Conservation (phyloP, 2,888 invertebrate species). For the Achlya flavicornis region DNA sequence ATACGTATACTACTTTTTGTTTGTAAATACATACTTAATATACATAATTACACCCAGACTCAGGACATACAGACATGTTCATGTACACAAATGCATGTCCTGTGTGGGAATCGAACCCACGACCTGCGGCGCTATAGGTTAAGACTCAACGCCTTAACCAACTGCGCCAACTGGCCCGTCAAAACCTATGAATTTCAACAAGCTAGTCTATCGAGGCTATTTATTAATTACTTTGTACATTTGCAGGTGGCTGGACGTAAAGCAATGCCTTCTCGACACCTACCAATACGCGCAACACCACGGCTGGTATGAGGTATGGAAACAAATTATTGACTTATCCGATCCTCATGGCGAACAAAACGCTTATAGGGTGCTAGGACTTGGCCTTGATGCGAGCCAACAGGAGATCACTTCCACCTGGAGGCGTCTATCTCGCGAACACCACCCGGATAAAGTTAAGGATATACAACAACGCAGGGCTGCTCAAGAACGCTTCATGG, state of each 20-base stretch:
- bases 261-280: constrained; percentile 88
- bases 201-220: too few species aligned
- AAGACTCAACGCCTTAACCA: too few species aligned
- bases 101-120: too few species aligned
- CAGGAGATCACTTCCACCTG: constrained; percentile 93
- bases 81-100: too few species aligned
- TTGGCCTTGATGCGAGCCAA: constrained; percentile 92
- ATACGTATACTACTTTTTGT: too few species aligned
- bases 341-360: constrained; percentile 96
- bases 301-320: constrained; percentile 95
- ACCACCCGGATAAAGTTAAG: constrained; percentile 96
- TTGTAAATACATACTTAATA: too few species aligned
- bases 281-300: constrained; percentile 92
- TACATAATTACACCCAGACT: too few species aligned
- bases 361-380: constrained; percentile 91
- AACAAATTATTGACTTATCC: constrained; percentile 91
- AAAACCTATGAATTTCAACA: too few species aligned
- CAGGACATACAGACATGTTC: too few species aligned
- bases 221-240: not conserved
- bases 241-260: constrained; percentile 90
- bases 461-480: constrained; percentile 86
- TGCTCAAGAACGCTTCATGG: constrained; percentile 95
- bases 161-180: too few species aligned
- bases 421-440: constrained; percentile 91
- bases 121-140: too few species aligned